A percentile compares a stretch with the other conserved stretches of the same genome.
These are phyloP conservation scores for Ips typographus DNA, from an alignment of 1,140 invertebrate genomes.

Conservation along the genomic window DNA sequence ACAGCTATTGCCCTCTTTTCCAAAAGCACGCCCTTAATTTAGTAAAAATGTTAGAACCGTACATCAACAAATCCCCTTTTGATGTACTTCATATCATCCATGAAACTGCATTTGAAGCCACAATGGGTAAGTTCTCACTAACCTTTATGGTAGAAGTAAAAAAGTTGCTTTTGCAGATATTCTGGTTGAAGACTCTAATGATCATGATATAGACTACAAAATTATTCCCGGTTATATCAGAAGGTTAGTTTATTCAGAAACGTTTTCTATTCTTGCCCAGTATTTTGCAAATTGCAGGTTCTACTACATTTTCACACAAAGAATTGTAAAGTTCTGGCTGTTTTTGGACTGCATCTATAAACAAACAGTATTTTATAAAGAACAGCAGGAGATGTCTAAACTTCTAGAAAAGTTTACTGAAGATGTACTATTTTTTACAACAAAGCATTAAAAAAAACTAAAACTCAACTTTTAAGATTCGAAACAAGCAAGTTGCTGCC, in stretches of 20 bases:
- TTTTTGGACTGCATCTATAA: constrained; percentile 19
- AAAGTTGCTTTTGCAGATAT: constrained; percentile 25
- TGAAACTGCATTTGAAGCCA: constrained; percentile 25
- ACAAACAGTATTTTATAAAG: constrained; percentile 19
- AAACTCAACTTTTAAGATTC: constrained; percentile 14
- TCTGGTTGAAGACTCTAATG: constrained; percentile 30
- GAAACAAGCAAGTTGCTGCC: constrained; percentile 8
- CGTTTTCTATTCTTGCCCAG: not conserved
- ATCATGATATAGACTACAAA: constrained; percentile 28
- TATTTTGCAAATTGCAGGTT: constrained; percentile 15
- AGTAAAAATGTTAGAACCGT: constrained; percentile 10
- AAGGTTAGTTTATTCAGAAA: constrained; percentile 3
- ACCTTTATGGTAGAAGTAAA: not conserved
- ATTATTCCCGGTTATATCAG: constrained; percentile 22
- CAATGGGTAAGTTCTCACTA: constrained; percentile 24
- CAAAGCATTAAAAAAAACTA: not conserved
- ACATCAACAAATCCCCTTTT: constrained; percentile 19
- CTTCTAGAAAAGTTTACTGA: constrained; percentile 14
- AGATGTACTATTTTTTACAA: constrained; percentile 2
- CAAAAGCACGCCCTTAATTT: constrained; percentile 34
- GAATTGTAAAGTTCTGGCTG: constrained; percentile 28
- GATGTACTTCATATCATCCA: constrained; percentile 31
- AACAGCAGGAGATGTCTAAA: constrained; percentile 19
- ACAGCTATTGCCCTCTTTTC: constrained; percentile 28
- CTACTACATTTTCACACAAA: constrained; percentile 23